Percentiles rank a stretch among this genome's conserved stretches.
phyloP scores from a whole-genome alignment of 2,113 vertebrate species.

The Vulpes lagopus region DNA sequence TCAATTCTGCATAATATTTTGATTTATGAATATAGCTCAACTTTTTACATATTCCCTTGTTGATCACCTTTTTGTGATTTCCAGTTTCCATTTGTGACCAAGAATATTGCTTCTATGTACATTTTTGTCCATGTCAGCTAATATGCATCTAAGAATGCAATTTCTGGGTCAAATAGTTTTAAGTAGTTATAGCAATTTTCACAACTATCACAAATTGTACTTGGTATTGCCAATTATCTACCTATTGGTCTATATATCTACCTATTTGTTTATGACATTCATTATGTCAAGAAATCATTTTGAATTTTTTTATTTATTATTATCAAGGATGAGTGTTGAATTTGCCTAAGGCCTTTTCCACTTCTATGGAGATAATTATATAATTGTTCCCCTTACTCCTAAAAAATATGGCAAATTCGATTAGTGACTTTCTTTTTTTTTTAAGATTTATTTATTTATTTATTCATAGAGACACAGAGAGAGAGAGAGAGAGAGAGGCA shows the following conservation, averaged over 20 bases:
- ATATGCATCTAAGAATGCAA: background rate
- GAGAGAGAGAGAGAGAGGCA: too few species aligned
- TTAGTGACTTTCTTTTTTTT: background rate
- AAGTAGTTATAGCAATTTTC: background rate
- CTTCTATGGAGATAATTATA: background rate
- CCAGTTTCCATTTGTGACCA: background rate
- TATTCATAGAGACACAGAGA: too few species aligned
- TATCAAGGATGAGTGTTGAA: background rate
- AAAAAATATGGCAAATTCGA: background rate
- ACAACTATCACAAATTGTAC: background rate
- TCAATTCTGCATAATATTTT: background rate
- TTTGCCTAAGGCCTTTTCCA: background rate
- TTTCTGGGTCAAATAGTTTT: background rate
- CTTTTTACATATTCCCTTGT: background rate
- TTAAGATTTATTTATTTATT: too few species aligned
- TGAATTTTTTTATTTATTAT: background rate
- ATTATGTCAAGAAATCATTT: background rate
- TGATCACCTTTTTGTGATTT: background rate
- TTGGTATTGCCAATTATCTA: background rate
- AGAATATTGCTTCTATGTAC: background rate
- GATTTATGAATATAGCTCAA: background rate
- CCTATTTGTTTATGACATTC: background rate
- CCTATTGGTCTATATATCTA: background rate
- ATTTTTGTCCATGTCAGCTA: background rate
- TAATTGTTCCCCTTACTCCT: background rate